A percentile compares a stretch with the other conserved stretches of the same genome.
Evolutionary conservation across 2,113 vertebrate genomes (phyloP).

Genomic region (Larimichthys polyactis): DNA sequence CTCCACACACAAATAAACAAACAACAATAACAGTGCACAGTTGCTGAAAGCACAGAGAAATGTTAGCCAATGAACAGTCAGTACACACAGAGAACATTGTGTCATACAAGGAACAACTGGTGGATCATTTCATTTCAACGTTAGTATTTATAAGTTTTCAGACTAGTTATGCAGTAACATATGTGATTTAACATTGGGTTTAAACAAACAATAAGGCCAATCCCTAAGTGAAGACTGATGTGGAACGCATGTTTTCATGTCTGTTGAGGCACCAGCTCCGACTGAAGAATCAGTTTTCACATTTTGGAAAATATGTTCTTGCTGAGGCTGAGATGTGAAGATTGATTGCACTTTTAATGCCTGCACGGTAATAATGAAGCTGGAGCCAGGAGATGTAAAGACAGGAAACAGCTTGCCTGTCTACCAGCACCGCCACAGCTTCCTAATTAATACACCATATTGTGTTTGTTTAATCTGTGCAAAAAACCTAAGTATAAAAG

Average conservation of each 20-base stretch:
- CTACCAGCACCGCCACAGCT: background rate
- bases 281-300: slow-evolving; percentile 29
- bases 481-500: background rate
- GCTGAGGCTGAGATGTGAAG: background rate
- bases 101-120: slow-evolving; percentile 65
- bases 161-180: background rate
- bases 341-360: background rate
- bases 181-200: background rate
- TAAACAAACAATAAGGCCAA: slow-evolving; percentile 4
- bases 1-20: slow-evolving; percentile 83
- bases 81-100: slow-evolving; percentile 71
- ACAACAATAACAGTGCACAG: slow-evolving; percentile 82
- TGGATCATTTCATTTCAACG: no score
- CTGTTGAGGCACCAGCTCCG: background rate
- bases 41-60: slow-evolving; percentile 88
- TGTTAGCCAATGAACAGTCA: slow-evolving; percentile 75
- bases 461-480: background rate
- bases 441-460: background rate
- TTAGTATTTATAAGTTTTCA: background rate
- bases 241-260: background rate
- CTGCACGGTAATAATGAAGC: background rate
- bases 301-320: slow-evolving; percentile 29
- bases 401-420: background rate
- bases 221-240: background rate
- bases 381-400: background rate